Base-by-base conservation (phyloP, 1,140 invertebrate genomes). In the Temnothorax longispinosus region DNA sequence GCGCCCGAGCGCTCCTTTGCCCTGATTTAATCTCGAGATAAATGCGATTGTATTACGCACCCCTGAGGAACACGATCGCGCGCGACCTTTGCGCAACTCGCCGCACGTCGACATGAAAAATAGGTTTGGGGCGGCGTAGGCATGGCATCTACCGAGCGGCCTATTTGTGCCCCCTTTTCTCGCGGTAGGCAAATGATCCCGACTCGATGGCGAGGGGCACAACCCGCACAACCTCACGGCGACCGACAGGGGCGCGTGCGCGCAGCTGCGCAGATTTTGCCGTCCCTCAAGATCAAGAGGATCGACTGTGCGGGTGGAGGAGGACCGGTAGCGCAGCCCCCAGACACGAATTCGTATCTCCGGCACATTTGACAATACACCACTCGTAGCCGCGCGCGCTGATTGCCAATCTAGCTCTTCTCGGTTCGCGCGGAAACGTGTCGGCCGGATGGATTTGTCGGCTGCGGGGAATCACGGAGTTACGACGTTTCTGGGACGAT, bases 401-500 rank as follows among this genome's bases (percentile, higher is more conserved):
- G 88, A 89, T 89, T 89, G 88, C 76, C 88, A 89, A 89, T 89
- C 88, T 64, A 47, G 56, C 56, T 62, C 54, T 87, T 64, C 54
- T 87, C 21, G 11, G 21, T 50, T 85, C 54, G 56, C 86, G 72
- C 87, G 88, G 62, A 82, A 89, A 81, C 62, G 75, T 85, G 88
- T 89, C 52, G 82, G 75, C 27, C 87, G 67, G 72, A 89, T 88
- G 77, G 81, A 89, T 89, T 89, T 82, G 77, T 80, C 88, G 88
- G 71, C 52, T 50, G 47, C 60, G 76, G 21, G 76, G 21, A 56
- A 72, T 88, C 69, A 81, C 87, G 18, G 74, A 38, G 50, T 54
- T 60, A 44, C 52, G n/a, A 62, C 56, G 15, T 50, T 76, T 76
- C 60, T 60, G 32, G 72, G n/a, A 58, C 35, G n/a, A 54, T 4